Base-by-base conservation (phyloP, 2,797 vertebrate species). In the Rhinoraja longicauda region DNA sequence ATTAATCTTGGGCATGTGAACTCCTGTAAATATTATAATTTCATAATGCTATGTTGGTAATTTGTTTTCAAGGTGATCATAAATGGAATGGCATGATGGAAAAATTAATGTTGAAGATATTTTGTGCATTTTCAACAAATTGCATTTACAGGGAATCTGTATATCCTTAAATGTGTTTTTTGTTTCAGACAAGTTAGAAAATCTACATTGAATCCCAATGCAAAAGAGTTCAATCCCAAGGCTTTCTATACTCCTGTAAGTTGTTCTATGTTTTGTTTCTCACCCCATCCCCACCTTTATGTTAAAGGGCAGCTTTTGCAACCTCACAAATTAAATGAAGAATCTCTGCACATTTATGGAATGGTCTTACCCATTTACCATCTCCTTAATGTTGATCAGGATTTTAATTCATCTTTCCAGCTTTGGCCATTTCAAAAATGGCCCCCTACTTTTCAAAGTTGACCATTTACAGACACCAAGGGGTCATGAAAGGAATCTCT, bases 171-270 rank as follows among this genome's bases (percentile, higher is more conserved):
- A 86, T 93, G 94, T 64, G 94, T 90, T 94, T 92, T 93, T 94
- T 67, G 78, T 1, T 96, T 92, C 95, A 99, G 98, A 96, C 98
- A 99, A 98, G 98, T 99, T 94, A 97, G 97, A 95, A 99, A 99
- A 96, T 99, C 98, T 92, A 99, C 99, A 53, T 95, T 99, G 95
- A 99, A 99, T 95, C 99, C 99, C 86, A 99, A 99, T 93, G 99
- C 99, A 93, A 99, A 99, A 94, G 99, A 99, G 94, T 99, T 99
- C 96, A 99, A 99, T 95, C 99, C 99, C 94, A 97, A 98, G 93
- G 96, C 97, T 94, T 98, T 99, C 95, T 97, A 96, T 94, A 96
- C 98, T 94, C 98, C 98, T 95, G 99, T 99, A 95, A 96, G 97
- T 95, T 64, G 32, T 12, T 45, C 94, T 93, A 57, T 0, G 94